phyloP scores from a whole-genome alignment of 2,888 invertebrate genomes.

The Helobdella robusta region DNA sequence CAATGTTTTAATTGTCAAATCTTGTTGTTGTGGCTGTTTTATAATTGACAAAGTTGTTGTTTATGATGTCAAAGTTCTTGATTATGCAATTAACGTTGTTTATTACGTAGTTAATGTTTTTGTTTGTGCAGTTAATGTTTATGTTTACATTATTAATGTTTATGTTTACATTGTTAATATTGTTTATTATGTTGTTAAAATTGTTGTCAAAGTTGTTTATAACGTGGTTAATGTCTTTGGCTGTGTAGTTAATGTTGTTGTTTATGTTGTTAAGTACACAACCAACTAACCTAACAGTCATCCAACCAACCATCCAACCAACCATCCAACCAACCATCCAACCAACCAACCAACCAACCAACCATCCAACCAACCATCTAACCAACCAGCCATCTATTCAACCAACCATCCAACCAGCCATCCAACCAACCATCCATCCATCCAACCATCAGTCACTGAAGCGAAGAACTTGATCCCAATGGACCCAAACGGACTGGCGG shows the following conservation, averaged over 20 bases:
- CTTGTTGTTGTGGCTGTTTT: background rate
- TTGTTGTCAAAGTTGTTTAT: background rate
- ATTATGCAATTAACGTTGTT: background rate
- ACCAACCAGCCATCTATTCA: no score
- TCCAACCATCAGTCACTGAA: slow-evolving; percentile 65
- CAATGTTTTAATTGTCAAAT: background rate
- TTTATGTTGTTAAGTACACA: no score
- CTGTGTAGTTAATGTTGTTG: background rate
- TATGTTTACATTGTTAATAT: background rate
- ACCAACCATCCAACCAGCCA: no score
- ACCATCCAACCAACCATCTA: no score
- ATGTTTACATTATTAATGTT: background rate
- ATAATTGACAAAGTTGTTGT: background rate
- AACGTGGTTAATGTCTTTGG: background rate
- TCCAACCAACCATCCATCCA: no score
- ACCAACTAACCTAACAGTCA: no score
- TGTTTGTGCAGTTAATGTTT: background rate
- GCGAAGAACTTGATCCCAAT: slow-evolving; percentile 96
- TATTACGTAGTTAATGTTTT: slow-evolving; percentile 1
- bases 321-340: no score
- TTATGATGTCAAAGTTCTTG: background rate
- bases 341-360: no score
- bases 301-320: no score
- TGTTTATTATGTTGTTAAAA: background rate
- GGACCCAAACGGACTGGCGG: slow-evolving; percentile 98